Evolutionary conservation across 2,888 invertebrate genomes (phyloP).

Genomic region (Drosophila mimetica): DNA sequence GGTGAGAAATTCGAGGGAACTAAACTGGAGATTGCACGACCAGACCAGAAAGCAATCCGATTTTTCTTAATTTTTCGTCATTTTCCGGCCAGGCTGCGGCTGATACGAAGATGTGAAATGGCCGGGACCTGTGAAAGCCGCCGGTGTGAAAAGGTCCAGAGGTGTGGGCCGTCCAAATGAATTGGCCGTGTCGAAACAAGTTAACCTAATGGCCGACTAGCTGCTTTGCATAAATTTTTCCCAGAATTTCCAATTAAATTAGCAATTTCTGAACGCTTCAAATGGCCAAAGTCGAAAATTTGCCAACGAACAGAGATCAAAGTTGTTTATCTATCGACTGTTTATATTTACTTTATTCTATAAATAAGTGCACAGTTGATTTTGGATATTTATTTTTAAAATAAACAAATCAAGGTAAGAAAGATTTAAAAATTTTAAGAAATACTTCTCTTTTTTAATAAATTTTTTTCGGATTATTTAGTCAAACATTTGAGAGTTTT

Average conservation of each 20-base stretch:
- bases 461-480: too few relatives aligned
- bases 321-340: constrained; percentile 5
- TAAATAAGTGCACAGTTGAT: background rate
- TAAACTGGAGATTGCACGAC: constrained; percentile 33
- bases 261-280: constrained; percentile 40
- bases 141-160: background rate
- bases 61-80: constrained; percentile 19
- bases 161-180: constrained; percentile 33
- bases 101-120: constrained; percentile 32
- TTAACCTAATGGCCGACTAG: constrained; percentile 40
- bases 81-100: constrained; percentile 32
- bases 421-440: background rate
- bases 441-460: background rate
- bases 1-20: constrained; percentile 38
- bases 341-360: background rate
- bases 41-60: constrained; percentile 21
- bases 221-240: constrained; percentile 41
- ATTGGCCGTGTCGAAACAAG: constrained; percentile 46
- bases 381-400: background rate
- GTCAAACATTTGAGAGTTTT: too few relatives aligned
- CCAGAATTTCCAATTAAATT: constrained; percentile 43
- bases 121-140: constrained; percentile 27
- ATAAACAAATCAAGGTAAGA: background rate
- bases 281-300: constrained; percentile 18
- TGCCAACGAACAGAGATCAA: constrained; percentile 3